Base-by-base conservation (phyloP, 2,113 vertebrate genomes). In the Nerophis ophidion region DNA sequence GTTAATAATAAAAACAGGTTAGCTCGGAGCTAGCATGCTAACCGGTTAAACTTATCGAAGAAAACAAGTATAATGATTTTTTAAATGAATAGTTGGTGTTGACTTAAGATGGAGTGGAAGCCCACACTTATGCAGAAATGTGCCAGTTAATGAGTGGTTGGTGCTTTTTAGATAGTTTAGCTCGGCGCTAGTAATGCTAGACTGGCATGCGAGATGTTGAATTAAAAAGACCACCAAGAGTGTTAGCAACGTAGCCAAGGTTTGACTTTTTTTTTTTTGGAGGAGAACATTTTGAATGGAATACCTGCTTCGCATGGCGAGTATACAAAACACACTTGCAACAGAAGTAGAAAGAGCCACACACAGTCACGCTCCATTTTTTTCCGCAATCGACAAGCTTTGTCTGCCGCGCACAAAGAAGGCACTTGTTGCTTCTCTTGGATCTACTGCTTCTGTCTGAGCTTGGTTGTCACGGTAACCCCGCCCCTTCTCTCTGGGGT, bases 351-450 rank as follows among this genome's bases (percentile, higher is more conserved):
- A 54, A 59, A 0, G 6, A 61, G n/a, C 55, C 76, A 63, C 42
- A 84, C 33, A 56, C 76, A 65, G 10, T 13, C 0, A 3, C 11
- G 54, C 76, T 83, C 82, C 89, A 91, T 91, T 52, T 68, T 52
- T 68, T 68, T 78, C 48, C 5, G 40, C 8, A 2, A 63, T 83
- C 72, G 4, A 57, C 63, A 61, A 70, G 71, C 53, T 70, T 56
- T 48, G 81, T 60, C 81, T 82, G 51, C 12, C 10, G 10, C 5
- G 40, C 40, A 44, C 10, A 8, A n/a, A 38, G 47, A 2, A 44
- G 40, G 5, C 40, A 44, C 40, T 44, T 44, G 40, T 12, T 42
- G 10, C 12, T 58, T 13, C 38, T 86, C 85, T 66, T 71, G 16
- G 49, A 34, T 79, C 82, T 12, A 35, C 8, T 87, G 49, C 40